Base-by-base conservation (phyloP, 2,113 vertebrate genomes). In the Seriola dumerili region DNA sequence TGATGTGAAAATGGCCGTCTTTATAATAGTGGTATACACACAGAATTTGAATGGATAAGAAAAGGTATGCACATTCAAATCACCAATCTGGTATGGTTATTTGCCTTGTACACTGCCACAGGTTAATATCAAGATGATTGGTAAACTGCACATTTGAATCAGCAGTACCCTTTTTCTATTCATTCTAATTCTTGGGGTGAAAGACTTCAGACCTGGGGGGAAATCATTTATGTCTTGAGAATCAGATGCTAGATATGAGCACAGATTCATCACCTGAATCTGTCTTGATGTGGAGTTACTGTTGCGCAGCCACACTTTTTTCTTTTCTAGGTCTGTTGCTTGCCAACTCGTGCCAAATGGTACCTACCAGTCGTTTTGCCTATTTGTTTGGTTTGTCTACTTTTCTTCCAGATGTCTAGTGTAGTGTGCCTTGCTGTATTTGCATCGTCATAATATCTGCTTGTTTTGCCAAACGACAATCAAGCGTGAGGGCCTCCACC, bases 31-130 rank as follows among this genome's bases (percentile, higher is more conserved):
- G 11, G 17, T 2, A 3, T n/a, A 63, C 14, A 21, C 36, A 44
- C 3, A 14, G 61, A 77, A 73, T 80, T 84, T 73, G 54, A 81
- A 76, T 77, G 63, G 32, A 85, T 83, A 62, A 68, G 67, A 86
- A 81, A 59, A 77, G 23, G 17, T 36, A 17, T 38, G 5, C 21
- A 21, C 25, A 40, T 74, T 81, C 4, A 80, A 81, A 66, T 59
- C 11, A 40, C 1, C 10, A 50, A 42, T 78, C 40, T 59, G 42
- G 3, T 62, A 54, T 85, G 76, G 84, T 88, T 88, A 78, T 85
- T 81, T 90, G 73, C 79, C 84, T 67, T 88, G 62, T 4, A 63
- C 61, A 61, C 44, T 54, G 5, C 63, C 23, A 54, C 4, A 46
- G 36, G 10, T 42, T 52, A 0, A 62, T 42, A 58, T 66, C 19